These are phyloP conservation scores for Ligdia adustata DNA, from an alignment of 2,888 invertebrate species.

Conservation along the genomic window DNA sequence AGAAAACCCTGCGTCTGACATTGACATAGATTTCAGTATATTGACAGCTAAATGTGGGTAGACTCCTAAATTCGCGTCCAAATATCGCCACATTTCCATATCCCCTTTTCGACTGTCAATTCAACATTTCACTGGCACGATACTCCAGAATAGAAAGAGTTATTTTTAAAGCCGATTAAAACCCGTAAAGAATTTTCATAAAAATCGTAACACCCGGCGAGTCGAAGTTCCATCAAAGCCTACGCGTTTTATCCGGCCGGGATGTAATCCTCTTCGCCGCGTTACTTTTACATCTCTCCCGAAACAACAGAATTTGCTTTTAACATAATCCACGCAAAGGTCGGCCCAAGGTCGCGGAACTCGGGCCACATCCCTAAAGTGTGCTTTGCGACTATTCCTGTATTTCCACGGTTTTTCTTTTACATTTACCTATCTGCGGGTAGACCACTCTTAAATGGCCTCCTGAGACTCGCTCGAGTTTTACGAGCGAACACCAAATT, in stretches of 20 bases:
- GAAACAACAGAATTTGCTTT: slow-evolving; percentile 29
- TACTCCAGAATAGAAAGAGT: slow-evolving; percentile 4
- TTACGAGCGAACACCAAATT: slow-evolving; percentile 37
- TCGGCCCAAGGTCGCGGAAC: slow-evolving; percentile 32
- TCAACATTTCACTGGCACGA: slow-evolving; percentile 3
- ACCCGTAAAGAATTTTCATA: slow-evolving; percentile 9
- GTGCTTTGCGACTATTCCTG: slow-evolving; percentile 37
- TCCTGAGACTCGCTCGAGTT: slow-evolving; percentile 31
- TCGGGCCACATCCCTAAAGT: slow-evolving; percentile 33
- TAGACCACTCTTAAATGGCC: slow-evolving; percentile 39
- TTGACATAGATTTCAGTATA: slow-evolving; percentile 4
- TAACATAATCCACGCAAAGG: slow-evolving; percentile 29
- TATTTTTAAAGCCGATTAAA: slow-evolving; percentile 16
- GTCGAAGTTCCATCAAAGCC: slow-evolving; percentile 22
- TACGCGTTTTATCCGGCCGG: slow-evolving; percentile 18
- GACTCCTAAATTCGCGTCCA: neutral
- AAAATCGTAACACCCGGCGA: slow-evolving; percentile 8
- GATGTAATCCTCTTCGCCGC: slow-evolving; percentile 16
- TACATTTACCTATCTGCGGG: slow-evolving; percentile 38
- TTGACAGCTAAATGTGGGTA: slow-evolving; percentile 5
- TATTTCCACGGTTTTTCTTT: slow-evolving; percentile 36
- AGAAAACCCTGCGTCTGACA: neutral
- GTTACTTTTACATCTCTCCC: slow-evolving; percentile 22
- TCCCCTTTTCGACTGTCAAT: slow-evolving; percentile 6
- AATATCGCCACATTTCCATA: slow-evolving; percentile 9